Base-by-base conservation (phyloP, 2,888 invertebrate genomes). In the Deilephila porcellus region DNA sequence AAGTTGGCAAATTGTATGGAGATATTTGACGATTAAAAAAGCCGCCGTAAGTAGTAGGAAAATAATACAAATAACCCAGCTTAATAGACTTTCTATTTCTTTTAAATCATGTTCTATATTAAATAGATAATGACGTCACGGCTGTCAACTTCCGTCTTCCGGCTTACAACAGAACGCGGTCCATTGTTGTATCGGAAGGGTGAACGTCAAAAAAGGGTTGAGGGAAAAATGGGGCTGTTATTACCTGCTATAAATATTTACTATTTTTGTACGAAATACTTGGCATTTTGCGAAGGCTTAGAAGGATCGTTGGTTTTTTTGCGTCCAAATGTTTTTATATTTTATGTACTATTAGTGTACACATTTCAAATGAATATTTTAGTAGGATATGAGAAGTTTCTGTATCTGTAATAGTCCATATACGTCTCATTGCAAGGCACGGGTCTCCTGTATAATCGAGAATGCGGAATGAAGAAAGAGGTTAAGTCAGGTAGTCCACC, bases 221-320 rank as follows among this genome's bases (percentile, higher is more conserved):
- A 64, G 11, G n/a, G 20, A 45, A 64, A 45, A 37, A 37, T 64
- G 20, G 37, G 20, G n/a, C 8, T 37, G 20, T 20, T 64, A 45
- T 64, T 64, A 45, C 34, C 32, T 37, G 34, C 37, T 64, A 20
- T 37, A 45, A 64, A 64, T 64, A 64, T 64, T 64, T 64, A 45
- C 64, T 64, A 20, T 32, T 32, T 63, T 34, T 62, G 11, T 64
- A 64, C 45, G 20, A 20, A 64, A 64, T 37, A 34, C 45, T 37
- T 45, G 20, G 20, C 64, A 45, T 20, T n/a, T 20, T 64, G 37
- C 14, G 37, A 11, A 45, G 37, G 11, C 1, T 64, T 20, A 37
- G 20, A 37, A 20, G n/a, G 37, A 37, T 11, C n/a, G 45, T 64
- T 60, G 14, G 14, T 4, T 25, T 32, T 8, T 25, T 17, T 17